Percentiles rank a stretch among this genome's conserved stretches.
phyloP scores from a whole-genome alignment of 2,797 vertebrate genomes.

The Botia almorhae region DNA sequence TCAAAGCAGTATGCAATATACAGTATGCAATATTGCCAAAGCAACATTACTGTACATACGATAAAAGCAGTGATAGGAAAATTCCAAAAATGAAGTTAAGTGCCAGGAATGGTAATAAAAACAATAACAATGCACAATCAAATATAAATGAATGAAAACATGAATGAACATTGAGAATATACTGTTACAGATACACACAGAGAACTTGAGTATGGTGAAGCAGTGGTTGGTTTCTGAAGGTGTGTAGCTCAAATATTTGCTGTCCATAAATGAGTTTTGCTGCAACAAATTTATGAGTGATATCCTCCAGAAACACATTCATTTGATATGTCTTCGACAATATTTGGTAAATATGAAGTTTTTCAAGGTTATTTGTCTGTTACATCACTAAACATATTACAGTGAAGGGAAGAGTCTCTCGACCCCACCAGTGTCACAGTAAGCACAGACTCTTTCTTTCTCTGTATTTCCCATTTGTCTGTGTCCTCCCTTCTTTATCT shows the following conservation, averaged over 20 bases:
- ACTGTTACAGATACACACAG: neutral
- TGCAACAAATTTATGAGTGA: neutral
- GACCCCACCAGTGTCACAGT: neutral
- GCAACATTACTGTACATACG: neutral
- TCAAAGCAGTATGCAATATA: neutral
- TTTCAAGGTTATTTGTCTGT: neutral
- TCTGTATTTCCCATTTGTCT: neutral
- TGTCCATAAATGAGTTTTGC: neutral
- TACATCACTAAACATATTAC: neutral
- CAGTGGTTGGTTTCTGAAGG: neutral
- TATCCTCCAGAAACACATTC: neutral
- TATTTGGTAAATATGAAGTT: neutral
- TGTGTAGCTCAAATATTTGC: neutral
- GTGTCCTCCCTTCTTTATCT: neutral
- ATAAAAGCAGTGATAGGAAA: neutral
- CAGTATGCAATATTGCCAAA: neutral
- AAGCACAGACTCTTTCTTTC: neutral
- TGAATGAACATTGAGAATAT: neutral
- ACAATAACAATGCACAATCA: no score
- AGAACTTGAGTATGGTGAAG: neutral
- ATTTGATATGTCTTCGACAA: neutral
- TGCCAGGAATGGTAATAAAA: no score
- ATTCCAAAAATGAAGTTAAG: neutral
- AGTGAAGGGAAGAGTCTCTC: neutral
- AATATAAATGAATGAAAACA: neutral